Evolutionary conservation across 92 coral and sea anemone species (phyloP), one percentile per base, ranked within the genome.

Genomic region (Porites lobata): DNA sequence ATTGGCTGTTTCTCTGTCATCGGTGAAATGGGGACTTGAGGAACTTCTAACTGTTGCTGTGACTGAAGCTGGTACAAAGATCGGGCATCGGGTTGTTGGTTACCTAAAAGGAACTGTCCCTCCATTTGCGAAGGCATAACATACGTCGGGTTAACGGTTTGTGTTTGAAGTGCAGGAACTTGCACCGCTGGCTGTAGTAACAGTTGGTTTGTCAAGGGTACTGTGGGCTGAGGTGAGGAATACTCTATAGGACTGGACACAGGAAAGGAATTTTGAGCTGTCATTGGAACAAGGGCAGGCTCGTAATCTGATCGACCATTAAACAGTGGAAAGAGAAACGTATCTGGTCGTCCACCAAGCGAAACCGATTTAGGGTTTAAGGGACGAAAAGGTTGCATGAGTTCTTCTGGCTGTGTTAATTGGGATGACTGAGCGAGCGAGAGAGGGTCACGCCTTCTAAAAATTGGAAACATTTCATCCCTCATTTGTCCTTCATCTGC

Each of bases 1-100:
- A 63, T 63, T 22, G 69, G 87, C 62, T 52, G 93, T 17, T 76
- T 62, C 20, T 90, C 87, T 2, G 70, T 19, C 15, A 84, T 59
- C 74, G 69, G 87, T 76, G 86, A 70, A 18, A 78, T 26, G 59
- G 61, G 72, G 1, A 64, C 18, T 52, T 74, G 78, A 69, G 93
- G 74, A 73, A 86, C 50, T 75, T 75, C 83, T 10, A 90, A 26
- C 76, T 84, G 93, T 53, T 84, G 81, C 77, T 85, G 83, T 14
- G 90, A 24, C 22, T 86, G 90, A 38, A 88, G 65, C 81, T 89
- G 92, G 65, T 82, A 88, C 75, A 92, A 12, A 12, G 97, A 80
- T 72, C 91, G 90, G 53, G 87, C 18, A n/a, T 84, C 87, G 26
- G 80, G 87, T 17, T 84, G 87, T 2, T 84, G 87, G 72, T 24